phyloP scores from a whole-genome alignment of 2,797 vertebrate species.

The Phoxinus dragarum region DNA sequence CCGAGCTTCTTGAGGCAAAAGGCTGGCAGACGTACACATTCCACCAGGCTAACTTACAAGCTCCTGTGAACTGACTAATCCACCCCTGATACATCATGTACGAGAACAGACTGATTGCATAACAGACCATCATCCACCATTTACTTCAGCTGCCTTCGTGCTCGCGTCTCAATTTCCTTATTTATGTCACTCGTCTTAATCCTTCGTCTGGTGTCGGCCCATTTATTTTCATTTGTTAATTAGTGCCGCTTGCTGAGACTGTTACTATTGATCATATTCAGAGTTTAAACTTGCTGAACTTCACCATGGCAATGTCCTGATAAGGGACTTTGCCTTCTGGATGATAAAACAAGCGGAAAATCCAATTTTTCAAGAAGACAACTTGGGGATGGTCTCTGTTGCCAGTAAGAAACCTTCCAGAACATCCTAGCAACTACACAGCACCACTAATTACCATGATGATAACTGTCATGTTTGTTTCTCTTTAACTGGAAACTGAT shows the following conservation, averaged over 20 bases:
- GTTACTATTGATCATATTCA: not conserved
- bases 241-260: not conserved
- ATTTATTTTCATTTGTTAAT: conserved; percentile 35
- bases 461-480: not conserved
- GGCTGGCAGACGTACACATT: conserved; percentile 48
- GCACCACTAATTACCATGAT: not conserved
- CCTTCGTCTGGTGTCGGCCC: not conserved
- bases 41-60: conserved; percentile 57
- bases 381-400: not conserved
- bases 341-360: not conserved
- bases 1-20: conserved; percentile 48
- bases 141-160: conserved; percentile 38
- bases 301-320: not conserved
- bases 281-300: not conserved
- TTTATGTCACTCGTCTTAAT: conserved; percentile 21
- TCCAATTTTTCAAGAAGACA: too few species aligned
- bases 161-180: conserved; percentile 11
- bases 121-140: conserved; percentile 58
- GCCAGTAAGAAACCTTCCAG: not conserved
- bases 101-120: conserved; percentile 53
- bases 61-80: conserved; percentile 59
- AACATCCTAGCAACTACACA: not conserved
- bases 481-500: not conserved
- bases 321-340: not conserved
- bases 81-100: conserved; percentile 53